Evolutionary conservation across 1,140 invertebrate species (phyloP), one percentile per base, ranked within the genome.

Genomic region (Protaetia brevitarsis): DNA sequence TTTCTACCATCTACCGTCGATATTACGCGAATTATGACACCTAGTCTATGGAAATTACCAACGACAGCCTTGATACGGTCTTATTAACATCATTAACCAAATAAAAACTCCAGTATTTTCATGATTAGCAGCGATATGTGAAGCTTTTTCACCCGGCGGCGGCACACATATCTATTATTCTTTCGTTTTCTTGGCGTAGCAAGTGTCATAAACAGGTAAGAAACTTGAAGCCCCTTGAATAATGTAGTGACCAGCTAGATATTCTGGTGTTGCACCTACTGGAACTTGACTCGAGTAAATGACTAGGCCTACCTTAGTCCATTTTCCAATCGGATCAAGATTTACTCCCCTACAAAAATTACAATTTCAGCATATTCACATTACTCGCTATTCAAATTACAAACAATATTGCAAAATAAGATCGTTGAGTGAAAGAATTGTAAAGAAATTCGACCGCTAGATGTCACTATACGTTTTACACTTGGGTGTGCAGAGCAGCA

Each of bases 101-200:
- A n/a, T n/a, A 6, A 99, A 75, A n/a, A 92, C 85, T 0, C 98
- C 98, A 0, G 96, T 99, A 79, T 99, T 99, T 80, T 97, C 97
- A 97, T 99, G 99, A 10, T 99, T 82, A 0, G 96, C 90, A 65
- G 95, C 93, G 71, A 99, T 97, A 79, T 99, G 95, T 0, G 95
- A 96, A 0, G 96, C 94, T 83, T 99, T 99, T 26, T 98, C 98
- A 69, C 97, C 97, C 2, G 97, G 98, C n/a, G 1, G 98, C 98
- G 6, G 97, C 87, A 78, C 94, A 94, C 95, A 99, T 94, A 79
- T 99, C 98, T 13, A 99, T 82, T 67, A 99, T 88, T 72, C 88
- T 86, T 82, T 99, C 97, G 78, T 95, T 94, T 81, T 96, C 94
- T 82, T 97, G 94, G n/a, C 1, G 98, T 97, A 1, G 94, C 94